Conservation (phyloP, 2,888 invertebrate species). For the Salticus scenicus region DNA sequence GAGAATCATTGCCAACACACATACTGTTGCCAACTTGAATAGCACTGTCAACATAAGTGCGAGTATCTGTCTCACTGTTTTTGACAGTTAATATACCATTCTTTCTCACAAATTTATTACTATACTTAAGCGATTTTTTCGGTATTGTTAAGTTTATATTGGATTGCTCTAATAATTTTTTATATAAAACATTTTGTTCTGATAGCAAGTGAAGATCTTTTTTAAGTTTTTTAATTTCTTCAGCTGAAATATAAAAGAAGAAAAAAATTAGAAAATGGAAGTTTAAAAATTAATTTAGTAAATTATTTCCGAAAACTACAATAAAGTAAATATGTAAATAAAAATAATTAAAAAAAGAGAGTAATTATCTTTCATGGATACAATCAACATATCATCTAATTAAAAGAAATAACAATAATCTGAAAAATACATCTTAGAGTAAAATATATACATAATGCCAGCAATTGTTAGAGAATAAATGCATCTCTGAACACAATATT, state of each 20-base stretch:
- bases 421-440: too few species aligned
- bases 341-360: too few species aligned
- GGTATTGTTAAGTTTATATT: conserved; percentile 72
- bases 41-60: conserved; percentile 27
- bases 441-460: too few species aligned
- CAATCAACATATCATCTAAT: too few species aligned
- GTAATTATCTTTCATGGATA: too few species aligned
- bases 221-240: conserved; percentile 73
- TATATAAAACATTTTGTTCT: conserved; percentile 73
- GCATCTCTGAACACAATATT: too few species aligned
- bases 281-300: too few species aligned
- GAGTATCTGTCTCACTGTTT: conserved; percentile 30
- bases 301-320: too few species aligned
- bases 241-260: conserved; percentile 72
- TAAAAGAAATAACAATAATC: too few species aligned
- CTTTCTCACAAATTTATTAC: conserved; percentile 41
- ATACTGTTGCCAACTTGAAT: conserved; percentile 22
- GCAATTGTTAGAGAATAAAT: too few species aligned
- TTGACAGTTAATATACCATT: conserved; percentile 57
- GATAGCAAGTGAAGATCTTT: conserved; percentile 73
- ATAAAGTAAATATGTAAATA: too few species aligned
- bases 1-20: conserved; percentile 8
- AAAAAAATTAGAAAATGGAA: too few species aligned
- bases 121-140: conserved; percentile 67
- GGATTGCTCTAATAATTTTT: conserved; percentile 74